Evolutionary conservation across 1,140 invertebrate genomes (phyloP).

Genomic region (Bombus pyrosoma): DNA sequence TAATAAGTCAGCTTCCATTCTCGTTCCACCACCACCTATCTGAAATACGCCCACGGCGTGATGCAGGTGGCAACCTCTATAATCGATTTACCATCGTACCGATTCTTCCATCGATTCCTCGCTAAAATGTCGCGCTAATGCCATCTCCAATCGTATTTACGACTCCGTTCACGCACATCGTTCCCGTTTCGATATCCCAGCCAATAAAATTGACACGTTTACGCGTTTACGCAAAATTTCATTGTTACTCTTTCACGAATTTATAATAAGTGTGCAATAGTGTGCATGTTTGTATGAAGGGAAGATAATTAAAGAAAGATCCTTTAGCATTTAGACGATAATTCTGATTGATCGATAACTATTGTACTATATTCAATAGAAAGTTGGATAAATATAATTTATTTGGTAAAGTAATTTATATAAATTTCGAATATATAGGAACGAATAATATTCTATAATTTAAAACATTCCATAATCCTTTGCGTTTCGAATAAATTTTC

Average conservation of each 20-base stretch:
- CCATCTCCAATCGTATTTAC: slow-evolving; percentile 6
- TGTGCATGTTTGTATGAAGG: neutral
- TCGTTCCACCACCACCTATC: neutral
- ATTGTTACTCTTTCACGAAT: neutral
- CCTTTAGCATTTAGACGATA: no score
- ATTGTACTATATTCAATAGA: neutral
- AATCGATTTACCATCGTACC: slow-evolving; percentile 42
- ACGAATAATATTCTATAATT: neutral
- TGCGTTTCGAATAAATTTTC: neutral
- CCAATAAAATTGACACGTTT: neutral
- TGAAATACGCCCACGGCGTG: slow-evolving; percentile 45
- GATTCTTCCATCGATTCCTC: slow-evolving; percentile 40
- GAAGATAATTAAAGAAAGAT: no score
- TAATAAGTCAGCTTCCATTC: slow-evolving; percentile 65
- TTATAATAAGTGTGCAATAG: no score
- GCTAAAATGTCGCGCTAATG: slow-evolving; percentile 3
- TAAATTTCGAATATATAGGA: neutral
- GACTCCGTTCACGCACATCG: neutral
- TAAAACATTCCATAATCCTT: neutral
- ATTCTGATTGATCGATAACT: no score
- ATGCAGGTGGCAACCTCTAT: slow-evolving; percentile 32
- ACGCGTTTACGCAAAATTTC: neutral
- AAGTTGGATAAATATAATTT: neutral
- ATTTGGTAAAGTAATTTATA: neutral
- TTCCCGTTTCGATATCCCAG: neutral